These are phyloP conservation scores for Rynchops niger DNA, from an alignment of 2,113 vertebrate genomes.

Conservation along the genomic window DNA sequence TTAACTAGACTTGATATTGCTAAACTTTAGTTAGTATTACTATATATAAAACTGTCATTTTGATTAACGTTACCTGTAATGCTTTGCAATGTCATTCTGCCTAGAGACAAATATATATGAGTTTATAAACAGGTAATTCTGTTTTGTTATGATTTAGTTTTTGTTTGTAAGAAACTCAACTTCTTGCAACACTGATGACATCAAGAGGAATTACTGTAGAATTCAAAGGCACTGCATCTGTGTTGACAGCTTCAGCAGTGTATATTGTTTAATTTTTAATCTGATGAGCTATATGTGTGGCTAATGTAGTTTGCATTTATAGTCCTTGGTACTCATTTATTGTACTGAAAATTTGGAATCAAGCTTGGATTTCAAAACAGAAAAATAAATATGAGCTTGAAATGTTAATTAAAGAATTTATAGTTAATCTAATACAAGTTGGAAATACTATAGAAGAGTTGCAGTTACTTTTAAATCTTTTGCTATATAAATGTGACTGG, in stretches of 20 bases:
- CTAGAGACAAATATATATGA: slow-evolving; percentile 42
- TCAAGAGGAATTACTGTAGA: slow-evolving; percentile 48
- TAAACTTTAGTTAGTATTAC: not conserved
- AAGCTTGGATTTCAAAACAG: not conserved
- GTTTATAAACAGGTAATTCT: slow-evolving; percentile 47
- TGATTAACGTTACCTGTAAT: slow-evolving; percentile 23
- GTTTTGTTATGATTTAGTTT: slow-evolving; percentile 60
- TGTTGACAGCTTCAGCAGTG: slow-evolving; percentile 26
- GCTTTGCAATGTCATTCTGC: slow-evolving; percentile 47
- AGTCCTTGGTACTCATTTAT: not conserved
- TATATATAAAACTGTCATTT: slow-evolving; percentile 11
- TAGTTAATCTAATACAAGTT: not conserved
- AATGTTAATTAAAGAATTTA: not conserved
- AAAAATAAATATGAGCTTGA: not conserved
- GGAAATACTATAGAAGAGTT: not conserved
- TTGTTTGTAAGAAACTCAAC: slow-evolving; percentile 51
- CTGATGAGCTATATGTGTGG: slow-evolving; percentile 10
- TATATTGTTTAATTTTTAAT: slow-evolving; percentile 58
- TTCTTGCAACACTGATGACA: slow-evolving; percentile 47
- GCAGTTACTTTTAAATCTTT: not conserved
- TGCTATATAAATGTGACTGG: not conserved
- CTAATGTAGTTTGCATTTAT: not conserved
- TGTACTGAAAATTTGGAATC: not conserved
- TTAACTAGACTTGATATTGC: not conserved
- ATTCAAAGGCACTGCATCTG: slow-evolving; percentile 39